Evolutionary conservation across 2,888 invertebrate species (phyloP).

Genomic region (Temnothorax rugatulus): DNA sequence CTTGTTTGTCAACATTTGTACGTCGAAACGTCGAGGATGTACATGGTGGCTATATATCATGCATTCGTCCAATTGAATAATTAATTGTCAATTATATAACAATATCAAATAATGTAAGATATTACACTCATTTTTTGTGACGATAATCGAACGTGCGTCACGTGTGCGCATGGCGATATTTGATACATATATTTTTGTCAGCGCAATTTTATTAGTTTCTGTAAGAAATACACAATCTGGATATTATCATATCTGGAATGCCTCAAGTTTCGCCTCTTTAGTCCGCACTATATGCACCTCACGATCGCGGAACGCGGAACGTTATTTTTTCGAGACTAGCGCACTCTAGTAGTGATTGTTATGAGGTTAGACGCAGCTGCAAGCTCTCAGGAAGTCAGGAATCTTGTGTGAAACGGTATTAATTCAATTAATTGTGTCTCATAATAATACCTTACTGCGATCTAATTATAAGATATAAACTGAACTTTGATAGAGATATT

Average conservation of each 20-base stretch:
- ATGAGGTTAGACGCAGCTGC: conserved; percentile 44
- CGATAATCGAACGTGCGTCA: no score
- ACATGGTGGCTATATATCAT: not conserved
- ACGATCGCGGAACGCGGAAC: not conserved
- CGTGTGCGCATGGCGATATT: no score
- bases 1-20: not conserved
- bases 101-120: no score
- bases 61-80: not conserved
- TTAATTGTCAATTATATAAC: no score
- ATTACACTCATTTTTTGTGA: no score
- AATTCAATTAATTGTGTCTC: not conserved
- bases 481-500: not conserved
- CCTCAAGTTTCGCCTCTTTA: not conserved
- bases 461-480: not conserved
- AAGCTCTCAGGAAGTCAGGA: not conserved
- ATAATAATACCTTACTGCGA: not conserved
- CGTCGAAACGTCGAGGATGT: not conserved
- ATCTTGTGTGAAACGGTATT: conserved; percentile 30
- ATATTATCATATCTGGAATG: not conserved
- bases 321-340: conserved; percentile 44
- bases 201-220: not conserved
- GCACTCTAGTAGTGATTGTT: conserved; percentile 52
- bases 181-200: not conserved
- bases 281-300: not conserved
- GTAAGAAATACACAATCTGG: not conserved